A percentile compares a stretch with the other conserved stretches of the same genome.
Evolutionary conservation across 1,140 invertebrate species (phyloP).

Genomic region (Coptotermes formosanus): DNA sequence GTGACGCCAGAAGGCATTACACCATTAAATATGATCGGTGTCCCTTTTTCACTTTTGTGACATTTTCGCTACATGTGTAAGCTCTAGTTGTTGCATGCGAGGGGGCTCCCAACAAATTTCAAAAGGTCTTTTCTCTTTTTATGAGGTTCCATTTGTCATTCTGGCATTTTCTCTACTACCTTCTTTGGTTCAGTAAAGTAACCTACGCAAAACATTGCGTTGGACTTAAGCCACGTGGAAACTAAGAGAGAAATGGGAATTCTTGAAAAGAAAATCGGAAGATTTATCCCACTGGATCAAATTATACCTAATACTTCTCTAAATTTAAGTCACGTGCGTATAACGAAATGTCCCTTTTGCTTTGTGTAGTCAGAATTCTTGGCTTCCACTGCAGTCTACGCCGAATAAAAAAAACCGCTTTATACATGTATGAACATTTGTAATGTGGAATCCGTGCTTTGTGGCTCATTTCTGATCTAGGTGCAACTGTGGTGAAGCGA

Average conservation of each 20-base stretch:
- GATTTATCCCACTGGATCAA: not conserved
- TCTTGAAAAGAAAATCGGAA: not conserved
- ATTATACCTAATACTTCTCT: not conserved
- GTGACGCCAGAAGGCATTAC: not conserved
- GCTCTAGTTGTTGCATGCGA: not conserved
- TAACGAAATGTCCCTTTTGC: too few species aligned
- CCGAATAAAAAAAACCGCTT: too few species aligned
- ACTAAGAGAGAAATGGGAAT: not conserved
- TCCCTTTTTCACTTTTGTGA: not conserved
- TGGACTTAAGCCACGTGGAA: not conserved
- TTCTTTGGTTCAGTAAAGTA: not conserved
- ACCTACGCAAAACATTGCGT: not conserved
- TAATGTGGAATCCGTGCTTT: too few species aligned
- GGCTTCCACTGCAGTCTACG: too few species aligned
- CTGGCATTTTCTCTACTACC: not conserved
- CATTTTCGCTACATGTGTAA: not conserved
- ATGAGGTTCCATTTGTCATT: slow-evolving; percentile 13
- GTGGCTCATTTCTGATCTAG: too few species aligned
- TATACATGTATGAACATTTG: too few species aligned
- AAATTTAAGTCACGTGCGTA: not conserved
- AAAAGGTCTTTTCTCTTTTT: not conserved
- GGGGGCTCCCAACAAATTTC: not conserved
- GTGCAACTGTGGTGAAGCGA: too few species aligned
- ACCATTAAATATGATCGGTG: slow-evolving; percentile 2
- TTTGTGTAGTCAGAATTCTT: too few species aligned